Evolutionary conservation across 1,140 invertebrate species (phyloP), one percentile per base, ranked within the genome.

Genomic region (Drosophila asahinai): DNA sequence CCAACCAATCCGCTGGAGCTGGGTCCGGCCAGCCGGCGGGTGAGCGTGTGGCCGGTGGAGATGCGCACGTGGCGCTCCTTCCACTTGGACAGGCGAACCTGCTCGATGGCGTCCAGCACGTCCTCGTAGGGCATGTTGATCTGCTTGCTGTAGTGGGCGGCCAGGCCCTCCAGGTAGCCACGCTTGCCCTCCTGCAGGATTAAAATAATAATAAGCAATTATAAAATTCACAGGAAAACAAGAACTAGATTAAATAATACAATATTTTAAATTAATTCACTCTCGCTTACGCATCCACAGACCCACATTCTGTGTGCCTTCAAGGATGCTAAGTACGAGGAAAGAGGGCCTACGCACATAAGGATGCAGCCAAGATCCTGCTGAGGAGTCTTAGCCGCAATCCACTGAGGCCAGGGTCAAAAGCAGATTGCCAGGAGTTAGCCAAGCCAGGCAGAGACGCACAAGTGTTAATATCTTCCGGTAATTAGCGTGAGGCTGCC

Each of bases 111-210:
- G 80, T 97, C 96, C 78, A 98, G 93, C 42, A 98, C 97, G 93
- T 98, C 97, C 62, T 96, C 96, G 92, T 98, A 97, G 93, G 97
- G 97, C 49, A 97, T 98, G 89, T 95, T 97, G 93, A 98, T 96
- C 80, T 97, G 95, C 86, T 97, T 97, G 45, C 97, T 97, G 92
- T 98, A 98, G 76, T 97, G 94, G n/a, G 97, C 97, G 17, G 97
- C 97, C 57, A 98, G 93, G 25, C 97, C 97, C 93, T 98, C 97
- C 81, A 98, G 94, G 92, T 98, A 97, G 30, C 97, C 97, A 73
- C 97, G 94, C 81, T 97, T 96, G n/a, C 97, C 97, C 91, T 97
- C 97, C 97, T 98, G 95, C 12, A 27, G 17, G 22, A 6, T 57
- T 8, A 57, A 1, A 6, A n/a, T 7, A 12, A 40, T 22, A 38